Evolutionary conservation across 2,113 vertebrate species (phyloP), one percentile per base, ranked within the genome.

Genomic region (Potamarius usumacintae): DNA sequence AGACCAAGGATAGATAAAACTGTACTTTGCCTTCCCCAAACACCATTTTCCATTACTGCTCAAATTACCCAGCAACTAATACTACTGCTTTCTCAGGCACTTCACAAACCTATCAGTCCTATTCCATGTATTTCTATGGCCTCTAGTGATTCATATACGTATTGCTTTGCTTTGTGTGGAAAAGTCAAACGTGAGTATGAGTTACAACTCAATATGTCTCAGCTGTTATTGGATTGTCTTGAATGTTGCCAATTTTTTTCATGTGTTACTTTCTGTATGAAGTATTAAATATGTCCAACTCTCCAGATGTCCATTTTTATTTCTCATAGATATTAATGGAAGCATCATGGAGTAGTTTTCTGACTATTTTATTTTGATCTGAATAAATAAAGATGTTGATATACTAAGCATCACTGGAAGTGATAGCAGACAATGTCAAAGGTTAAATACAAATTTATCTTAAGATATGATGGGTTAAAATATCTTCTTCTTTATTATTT

Each of bases 1-100:
- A 90, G 52, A 78, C 42, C 69, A 86, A 60, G 60, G 72, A 58
- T 85, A 67, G 82, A 87, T 76, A 50, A 4, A 85, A 84, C 20
- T n/a, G 18, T 79, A 79, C 52, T 55, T 84, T 74, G 5, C 22
- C 6, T 34, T 84, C 18, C 67, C 52, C 15, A 67, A 22, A 77
- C 58, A 12, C n/a, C 14, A 72, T n/a, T 87, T 82, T 85, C 48
- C 79, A 86, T 69, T 52, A 69, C 48, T 69, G 25, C 25, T 52
- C 48, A 79, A 27, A 27, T 55, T 55, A 17, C 76, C n/a, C 12
- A 4, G 2, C 52, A 57, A 30, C 2, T 10, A 57, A 57, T 18
- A 27, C 18, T 17, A 79, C 14, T 76, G 11, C 72, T 52, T 74
- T 20, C 18, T 53, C 25, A 52, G 50, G 50, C 30, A 72, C 30